Percentiles rank a stretch among this genome's conserved stretches.
Evolutionary conservation across 2,888 invertebrate genomes (phyloP).

Genomic region (Drosophila austrosaltans): DNA sequence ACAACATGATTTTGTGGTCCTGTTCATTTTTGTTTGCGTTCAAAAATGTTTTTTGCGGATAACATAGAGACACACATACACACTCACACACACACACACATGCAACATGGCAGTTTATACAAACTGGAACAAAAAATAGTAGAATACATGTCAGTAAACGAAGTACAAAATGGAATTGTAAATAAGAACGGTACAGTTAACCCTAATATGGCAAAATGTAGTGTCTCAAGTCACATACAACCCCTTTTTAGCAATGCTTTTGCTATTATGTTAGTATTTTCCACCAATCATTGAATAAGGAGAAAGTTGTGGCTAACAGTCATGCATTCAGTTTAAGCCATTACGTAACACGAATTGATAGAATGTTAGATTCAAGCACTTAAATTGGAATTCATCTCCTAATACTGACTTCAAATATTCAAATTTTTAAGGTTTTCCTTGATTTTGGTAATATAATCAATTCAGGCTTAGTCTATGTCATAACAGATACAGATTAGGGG

Average conservation of each 20-base stretch:
- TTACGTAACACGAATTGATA: no score
- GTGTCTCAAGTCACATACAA: background rate
- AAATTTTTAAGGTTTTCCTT: no score
- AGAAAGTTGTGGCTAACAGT: background rate
- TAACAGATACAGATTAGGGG: no score
- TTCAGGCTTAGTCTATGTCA: no score
- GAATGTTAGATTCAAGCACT: no score
- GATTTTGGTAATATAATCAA: no score
- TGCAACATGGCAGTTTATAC: conserved; percentile 27
- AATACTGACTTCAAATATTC: no score
- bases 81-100: conserved; percentile 33
- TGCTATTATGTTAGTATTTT: background rate
- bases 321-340: no score
- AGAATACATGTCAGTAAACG: conserved; percentile 15
- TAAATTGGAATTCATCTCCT: no score
- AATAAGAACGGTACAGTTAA: conserved; percentile 30
- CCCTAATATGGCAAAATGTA: conserved; percentile 2
- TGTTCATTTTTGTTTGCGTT: conserved; percentile 55
- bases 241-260: background rate
- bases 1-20: conserved; percentile 70
- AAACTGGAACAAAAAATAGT: conserved; percentile 20
- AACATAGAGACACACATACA: conserved; percentile 28
- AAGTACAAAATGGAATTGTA: conserved; percentile 14
- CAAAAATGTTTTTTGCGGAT: conserved; percentile 42
- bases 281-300: no score